Percentiles rank a stretch among this genome's conserved stretches.
These are phyloP conservation scores for Syrmaticus mikado DNA, from an alignment of 2,113 vertebrate species.

Conservation along the genomic window DNA sequence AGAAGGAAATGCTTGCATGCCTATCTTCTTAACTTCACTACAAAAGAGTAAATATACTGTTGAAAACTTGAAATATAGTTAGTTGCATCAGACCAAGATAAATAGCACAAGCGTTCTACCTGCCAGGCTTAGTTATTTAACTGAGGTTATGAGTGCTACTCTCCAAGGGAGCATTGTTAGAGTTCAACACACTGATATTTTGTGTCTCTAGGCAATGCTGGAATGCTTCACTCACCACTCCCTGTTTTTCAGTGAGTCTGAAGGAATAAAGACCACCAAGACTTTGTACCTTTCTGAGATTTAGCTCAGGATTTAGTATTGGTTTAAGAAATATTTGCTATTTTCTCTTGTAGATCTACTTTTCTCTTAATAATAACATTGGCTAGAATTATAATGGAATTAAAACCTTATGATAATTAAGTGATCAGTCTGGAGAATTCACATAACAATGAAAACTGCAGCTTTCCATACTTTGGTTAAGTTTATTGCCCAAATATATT, in stretches of 20 bases:
- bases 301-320: neutral
- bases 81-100: neutral
- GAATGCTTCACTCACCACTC: constrained; percentile 34
- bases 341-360: constrained; percentile 29
- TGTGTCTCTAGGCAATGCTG: neutral
- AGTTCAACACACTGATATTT: constrained; percentile 8
- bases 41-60: neutral
- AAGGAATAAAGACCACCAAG: constrained; percentile 51
- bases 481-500: neutral
- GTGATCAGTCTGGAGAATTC: neutral
- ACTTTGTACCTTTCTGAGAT: constrained; percentile 27
- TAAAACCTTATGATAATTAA: neutral
- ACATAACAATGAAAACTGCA: neutral
- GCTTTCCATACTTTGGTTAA: constrained; percentile 25
- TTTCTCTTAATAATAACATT: constrained; percentile 31
- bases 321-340: constrained; percentile 28
- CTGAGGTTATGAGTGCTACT: neutral
- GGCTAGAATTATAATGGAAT: constrained; percentile 2
- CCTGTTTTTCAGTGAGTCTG: constrained; percentile 22
- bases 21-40: constrained; percentile 17
- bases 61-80: constrained; percentile 17
- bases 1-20: neutral
- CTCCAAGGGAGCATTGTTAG: constrained; percentile 2
- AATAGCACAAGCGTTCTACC: neutral
- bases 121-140: neutral